phyloP scores from a whole-genome alignment of 2,888 invertebrate genomes.

The Electrophaes corylata region DNA sequence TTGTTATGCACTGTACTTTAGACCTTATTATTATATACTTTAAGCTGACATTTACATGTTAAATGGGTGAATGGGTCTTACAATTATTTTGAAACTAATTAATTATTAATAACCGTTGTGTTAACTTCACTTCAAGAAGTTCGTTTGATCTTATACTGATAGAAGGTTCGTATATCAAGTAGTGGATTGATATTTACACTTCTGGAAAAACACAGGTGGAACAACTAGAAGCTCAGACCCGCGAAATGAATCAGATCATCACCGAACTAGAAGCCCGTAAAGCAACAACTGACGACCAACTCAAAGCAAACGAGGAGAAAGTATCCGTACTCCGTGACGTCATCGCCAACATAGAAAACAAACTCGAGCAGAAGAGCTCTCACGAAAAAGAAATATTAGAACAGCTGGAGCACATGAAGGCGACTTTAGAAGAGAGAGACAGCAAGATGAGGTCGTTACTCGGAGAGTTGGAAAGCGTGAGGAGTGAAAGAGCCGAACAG shows the following conservation, averaged over 20 bases:
- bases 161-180: background rate
- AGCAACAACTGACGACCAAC: conserved; percentile 87
- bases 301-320: conserved; percentile 90
- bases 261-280: conserved; percentile 85
- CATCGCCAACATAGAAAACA: conserved; percentile 89
- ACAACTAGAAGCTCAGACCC: conserved; percentile 89
- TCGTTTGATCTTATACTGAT: no score
- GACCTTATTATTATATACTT: conserved; percentile 1
- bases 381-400: conserved; percentile 86
- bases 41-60: background rate
- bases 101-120: no score
- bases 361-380: conserved; percentile 87
- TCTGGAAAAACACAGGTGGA: conserved; percentile 86
- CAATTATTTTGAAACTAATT: no score
- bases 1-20: conserved; percentile 14
- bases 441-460: conserved; percentile 81
- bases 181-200: background rate
- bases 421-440: conserved; percentile 82
- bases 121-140: no score
- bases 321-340: conserved; percentile 90
- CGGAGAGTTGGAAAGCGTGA: conserved; percentile 81
- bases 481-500: conserved; percentile 70
- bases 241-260: conserved; percentile 87
- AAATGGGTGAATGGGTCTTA: background rate
- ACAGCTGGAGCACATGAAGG: conserved; percentile 84